phyloP scores from a whole-genome alignment of 2,113 vertebrate species.

The Lathamus discolor region DNA sequence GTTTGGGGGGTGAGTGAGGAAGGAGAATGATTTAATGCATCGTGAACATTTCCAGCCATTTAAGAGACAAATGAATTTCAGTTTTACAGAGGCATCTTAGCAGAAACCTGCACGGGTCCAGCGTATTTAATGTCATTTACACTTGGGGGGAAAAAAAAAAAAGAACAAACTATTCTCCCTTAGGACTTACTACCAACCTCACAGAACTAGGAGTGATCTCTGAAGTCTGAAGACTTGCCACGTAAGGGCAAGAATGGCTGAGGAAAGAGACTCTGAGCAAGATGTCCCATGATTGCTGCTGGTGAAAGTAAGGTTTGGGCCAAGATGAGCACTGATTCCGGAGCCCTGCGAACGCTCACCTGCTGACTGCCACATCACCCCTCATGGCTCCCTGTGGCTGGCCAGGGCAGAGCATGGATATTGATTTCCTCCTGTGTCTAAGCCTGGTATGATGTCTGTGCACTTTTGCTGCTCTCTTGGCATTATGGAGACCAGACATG shows the following conservation, averaged over 20 bases:
- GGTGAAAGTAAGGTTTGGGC: not conserved
- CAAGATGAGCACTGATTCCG: not conserved
- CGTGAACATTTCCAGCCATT: not conserved
- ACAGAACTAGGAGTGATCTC: not conserved
- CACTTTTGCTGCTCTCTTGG: not conserved
- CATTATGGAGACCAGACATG: fast-evolving
- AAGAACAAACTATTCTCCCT: not conserved
- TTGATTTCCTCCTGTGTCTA: not conserved
- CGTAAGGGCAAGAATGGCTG: not conserved
- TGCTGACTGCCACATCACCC: fast-evolving
- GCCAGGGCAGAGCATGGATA: not conserved
- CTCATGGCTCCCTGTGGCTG: fast-evolving
- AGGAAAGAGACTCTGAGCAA: not conserved
- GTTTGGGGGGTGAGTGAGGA: not conserved
- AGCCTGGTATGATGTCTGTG: not conserved
- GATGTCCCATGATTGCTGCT: not conserved
- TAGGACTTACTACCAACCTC: not conserved
- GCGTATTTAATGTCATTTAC: not conserved
- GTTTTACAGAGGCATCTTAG: not conserved
- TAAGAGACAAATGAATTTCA: constrained; percentile 4
- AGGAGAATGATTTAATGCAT: not conserved
- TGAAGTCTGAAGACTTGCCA: not conserved
- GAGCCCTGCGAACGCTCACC: not conserved
- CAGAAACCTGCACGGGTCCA: not conserved
- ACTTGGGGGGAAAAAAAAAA: not conserved